Base-by-base conservation (phyloP, 2,113 vertebrate species). In the Leptobrachium leishanense region DNA sequence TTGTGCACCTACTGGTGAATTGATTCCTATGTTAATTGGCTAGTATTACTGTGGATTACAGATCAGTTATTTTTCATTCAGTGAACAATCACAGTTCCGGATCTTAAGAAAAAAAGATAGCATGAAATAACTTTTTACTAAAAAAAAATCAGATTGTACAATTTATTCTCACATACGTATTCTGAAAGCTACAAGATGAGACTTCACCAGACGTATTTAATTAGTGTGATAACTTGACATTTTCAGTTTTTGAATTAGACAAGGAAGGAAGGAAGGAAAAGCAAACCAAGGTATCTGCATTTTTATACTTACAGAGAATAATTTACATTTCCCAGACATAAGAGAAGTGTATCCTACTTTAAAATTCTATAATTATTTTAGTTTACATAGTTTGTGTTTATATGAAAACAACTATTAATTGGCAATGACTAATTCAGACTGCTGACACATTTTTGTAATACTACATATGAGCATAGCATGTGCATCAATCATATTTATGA, bases 161-260 rank as follows among this genome's bases (percentile, higher is more conserved):
- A n/a, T 12, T 69, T 46, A 42, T 46, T 8, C 43, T 84, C 81
- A 85, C 81, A 85, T 77, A 76, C 82, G 87, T 86, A 85, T 81
- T 53, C 86, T 86, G 84, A 89, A 90, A 87, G 84, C 87, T 87
- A 87, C 75, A 87, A 91, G 83, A 76, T 79, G 79, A 84, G 76
- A 76, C 81, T 82, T 74, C 88, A 86, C 90, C 84, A 88, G 88
- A 90, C 86, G 86, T 85, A 83, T 87, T 92, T 91, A 93, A 91
- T 92, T 91, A 91, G 88, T 84, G 87, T 85, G 85, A 86, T 89
- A 88, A 90, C 87, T 87, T 92, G 88, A 90, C 89, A 93, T 92
- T 93, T 92, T 85, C 88, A 86, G 68, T 88, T 85, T 89, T 90
- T 89, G 87, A 85, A 87, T 84, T 81, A 88, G 87, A 85, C 81